Percentiles rank a stretch among this genome's conserved stretches.
phyloP scores from a whole-genome alignment of 2,888 invertebrate species.

The Acanthacorydalis orientalis region DNA sequence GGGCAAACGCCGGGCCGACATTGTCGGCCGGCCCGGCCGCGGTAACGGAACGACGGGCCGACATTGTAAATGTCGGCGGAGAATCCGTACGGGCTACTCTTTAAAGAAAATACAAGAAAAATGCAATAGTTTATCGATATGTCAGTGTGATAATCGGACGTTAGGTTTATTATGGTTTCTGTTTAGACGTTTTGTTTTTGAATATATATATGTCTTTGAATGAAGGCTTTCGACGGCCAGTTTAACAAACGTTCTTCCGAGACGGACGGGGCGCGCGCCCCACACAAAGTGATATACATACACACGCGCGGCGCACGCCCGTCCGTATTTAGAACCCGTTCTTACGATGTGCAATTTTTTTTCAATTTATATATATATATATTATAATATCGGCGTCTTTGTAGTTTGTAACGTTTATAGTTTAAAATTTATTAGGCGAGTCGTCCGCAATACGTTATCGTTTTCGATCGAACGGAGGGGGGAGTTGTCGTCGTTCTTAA shows the following conservation, averaged over 20 bases:
- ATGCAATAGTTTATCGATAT: background rate
- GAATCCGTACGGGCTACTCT: background rate
- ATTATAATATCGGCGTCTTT: background rate
- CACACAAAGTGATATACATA: background rate
- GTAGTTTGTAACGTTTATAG: no score
- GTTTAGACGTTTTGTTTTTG: conserved; percentile 11
- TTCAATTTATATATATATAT: background rate
- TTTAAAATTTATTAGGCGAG: no score
- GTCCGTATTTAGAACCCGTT: background rate
- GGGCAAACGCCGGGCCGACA: background rate
- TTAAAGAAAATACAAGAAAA: conserved; percentile 1
- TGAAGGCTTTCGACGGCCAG: conserved; percentile 27
- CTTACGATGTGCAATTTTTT: no score
- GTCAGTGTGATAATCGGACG: background rate
- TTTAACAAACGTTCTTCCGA: conserved; percentile 27
- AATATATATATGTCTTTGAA: conserved; percentile 17
- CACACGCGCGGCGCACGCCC: background rate
- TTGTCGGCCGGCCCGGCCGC: background rate
- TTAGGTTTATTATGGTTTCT: conserved; percentile 6
- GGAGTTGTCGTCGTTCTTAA: no score
- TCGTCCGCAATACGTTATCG: no score
- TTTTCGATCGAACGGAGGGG: no score
- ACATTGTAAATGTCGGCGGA: background rate
- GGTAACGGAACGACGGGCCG: background rate
- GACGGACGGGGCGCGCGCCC: background rate